Evolutionary conservation across 2,113 vertebrate genomes (phyloP).

Genomic region (Otis tarda): DNA sequence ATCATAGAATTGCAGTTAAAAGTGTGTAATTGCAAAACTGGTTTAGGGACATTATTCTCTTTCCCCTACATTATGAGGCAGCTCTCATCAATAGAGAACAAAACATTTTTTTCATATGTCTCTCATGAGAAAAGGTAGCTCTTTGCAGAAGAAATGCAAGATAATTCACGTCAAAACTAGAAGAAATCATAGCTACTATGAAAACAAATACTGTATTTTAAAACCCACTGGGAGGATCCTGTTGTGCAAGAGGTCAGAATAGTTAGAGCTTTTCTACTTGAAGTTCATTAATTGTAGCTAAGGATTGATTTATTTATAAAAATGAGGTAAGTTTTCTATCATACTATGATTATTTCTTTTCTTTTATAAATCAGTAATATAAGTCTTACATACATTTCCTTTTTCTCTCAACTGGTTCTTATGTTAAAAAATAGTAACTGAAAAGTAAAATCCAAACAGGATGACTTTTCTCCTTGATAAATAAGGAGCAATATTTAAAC

Average conservation of each 20-base stretch:
- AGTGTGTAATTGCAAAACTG: neutral
- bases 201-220: slow-evolving; percentile 65
- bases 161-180: neutral
- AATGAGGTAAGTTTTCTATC: neutral
- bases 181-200: slow-evolving; percentile 46
- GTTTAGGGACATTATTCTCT: neutral
- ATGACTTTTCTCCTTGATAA: neutral
- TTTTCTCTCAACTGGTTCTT: neutral
- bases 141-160: neutral
- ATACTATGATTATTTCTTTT: neutral
- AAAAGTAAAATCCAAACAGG: neutral
- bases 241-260: slow-evolving; percentile 22
- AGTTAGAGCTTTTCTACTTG: neutral
- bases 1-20: neutral
- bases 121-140: neutral
- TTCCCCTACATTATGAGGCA: neutral
- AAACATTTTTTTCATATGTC: neutral
- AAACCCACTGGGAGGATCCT: slow-evolving; percentile 24
- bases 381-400: neutral
- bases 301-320: slow-evolving; percentile 11
- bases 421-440: neutral
- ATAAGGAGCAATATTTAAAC: neutral
- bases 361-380: neutral
- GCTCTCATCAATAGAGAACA: neutral
- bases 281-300: neutral